phyloP scores from a whole-genome alignment of 2,113 vertebrate species.

The Shinisaurus crocodilurus region DNA sequence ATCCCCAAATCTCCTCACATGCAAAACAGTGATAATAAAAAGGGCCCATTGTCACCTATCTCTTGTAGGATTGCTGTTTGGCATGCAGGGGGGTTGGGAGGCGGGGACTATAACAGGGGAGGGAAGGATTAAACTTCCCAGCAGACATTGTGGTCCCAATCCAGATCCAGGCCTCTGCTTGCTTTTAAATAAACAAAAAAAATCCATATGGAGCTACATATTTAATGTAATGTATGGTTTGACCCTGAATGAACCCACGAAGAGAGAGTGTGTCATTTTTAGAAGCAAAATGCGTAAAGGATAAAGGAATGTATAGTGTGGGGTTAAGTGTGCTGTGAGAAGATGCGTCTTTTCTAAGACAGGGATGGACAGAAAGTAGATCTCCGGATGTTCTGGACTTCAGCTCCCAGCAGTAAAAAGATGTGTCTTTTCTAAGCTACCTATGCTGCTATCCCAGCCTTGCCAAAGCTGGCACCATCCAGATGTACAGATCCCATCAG shows the following conservation, averaged over 20 bases:
- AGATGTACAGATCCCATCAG: too few species aligned
- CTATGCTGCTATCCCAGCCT: too few species aligned
- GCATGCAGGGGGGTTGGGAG: too few species aligned
- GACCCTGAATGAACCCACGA: background rate
- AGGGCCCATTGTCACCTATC: too few species aligned
- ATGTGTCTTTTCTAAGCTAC: too few species aligned
- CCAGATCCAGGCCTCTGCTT: background rate
- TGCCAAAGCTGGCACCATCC: too few species aligned
- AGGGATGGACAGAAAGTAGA: too few species aligned
- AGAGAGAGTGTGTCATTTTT: background rate
- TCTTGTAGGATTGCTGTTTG: too few species aligned
- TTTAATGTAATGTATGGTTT: background rate
- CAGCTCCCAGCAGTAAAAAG: too few species aligned
- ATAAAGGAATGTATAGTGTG: background rate
- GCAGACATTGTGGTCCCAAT: background rate
- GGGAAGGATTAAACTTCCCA: background rate
- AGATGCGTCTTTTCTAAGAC: background rate
- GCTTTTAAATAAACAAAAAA: background rate
- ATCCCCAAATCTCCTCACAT: background rate
- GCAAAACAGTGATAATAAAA: background rate
- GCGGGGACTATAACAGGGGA: background rate
- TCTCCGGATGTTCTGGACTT: too few species aligned
- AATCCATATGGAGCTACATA: background rate
- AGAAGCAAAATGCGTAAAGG: background rate
- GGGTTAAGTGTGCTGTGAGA: background rate